Base-by-base conservation (phyloP, 2,888 invertebrate species). In the Temnothorax ravouxi region DNA sequence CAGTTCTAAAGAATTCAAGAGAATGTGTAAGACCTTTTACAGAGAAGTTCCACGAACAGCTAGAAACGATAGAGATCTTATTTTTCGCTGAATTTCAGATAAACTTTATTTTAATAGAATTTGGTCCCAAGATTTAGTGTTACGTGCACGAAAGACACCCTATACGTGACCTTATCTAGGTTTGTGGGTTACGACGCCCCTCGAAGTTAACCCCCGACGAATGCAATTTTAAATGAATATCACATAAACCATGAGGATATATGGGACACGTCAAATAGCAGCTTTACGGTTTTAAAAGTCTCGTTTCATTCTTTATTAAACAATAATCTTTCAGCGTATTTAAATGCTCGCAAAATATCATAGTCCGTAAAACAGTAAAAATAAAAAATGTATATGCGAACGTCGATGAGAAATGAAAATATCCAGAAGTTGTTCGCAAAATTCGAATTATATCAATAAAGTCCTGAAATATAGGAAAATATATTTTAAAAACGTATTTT, bases 121-220 rank as follows among this genome's bases (percentile, higher is more conserved):
- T 56, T 67, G 29, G 15, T 34, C 21, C 1, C 21, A 56, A n/a
- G 29, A 52, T 69, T 34, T 79, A 44, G 15, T 8, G 54, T 67
- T 54, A 69, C 69, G 44, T 52, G 34, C 44, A 25, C 13, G 44
- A 5, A 21, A 34, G 25, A 69, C 15, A 79, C 44, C 34, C 44
- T 59, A 47, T 34, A 38, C 44, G 34, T 72, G 21, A 59, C 72
- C 72, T 21, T 59, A 80, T 79, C 38, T 80, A 72, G 47, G 38
- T 80, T 72, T 80, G 38, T 80, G 56, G 59, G 47, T 72, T 72
- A 69, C 47, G 56, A 59, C 59, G 47, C 3, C 29, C 38, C 59
- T 72, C 59, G 13, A 25, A 47, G 44, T 80, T 71, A 56, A 59
- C 29, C 21, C 44, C 18, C 25, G 18, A 56, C 44, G 15, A 59